Conservation (phyloP, 2,113 vertebrate species). For the Leucopsar rothschildi region DNA sequence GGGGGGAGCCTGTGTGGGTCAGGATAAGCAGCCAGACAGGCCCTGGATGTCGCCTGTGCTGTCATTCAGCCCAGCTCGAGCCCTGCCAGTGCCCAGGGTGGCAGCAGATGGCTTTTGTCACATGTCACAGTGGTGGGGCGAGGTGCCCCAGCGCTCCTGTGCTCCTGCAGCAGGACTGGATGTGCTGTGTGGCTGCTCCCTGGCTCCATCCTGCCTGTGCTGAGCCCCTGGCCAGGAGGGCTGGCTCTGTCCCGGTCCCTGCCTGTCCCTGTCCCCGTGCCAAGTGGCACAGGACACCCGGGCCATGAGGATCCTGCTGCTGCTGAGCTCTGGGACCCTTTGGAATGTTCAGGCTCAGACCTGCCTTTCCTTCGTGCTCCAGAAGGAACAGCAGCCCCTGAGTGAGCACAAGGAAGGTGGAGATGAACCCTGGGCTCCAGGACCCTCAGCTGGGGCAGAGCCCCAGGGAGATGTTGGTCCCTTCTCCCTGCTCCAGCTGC, state of each 20-base stretch:
- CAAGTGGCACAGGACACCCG: background rate
- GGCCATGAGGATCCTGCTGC: background rate
- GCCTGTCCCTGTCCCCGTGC: background rate
- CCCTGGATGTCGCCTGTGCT: background rate
- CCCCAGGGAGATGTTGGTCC: background rate
- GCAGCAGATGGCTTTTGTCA: constrained; percentile 28
- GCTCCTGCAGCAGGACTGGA: background rate
- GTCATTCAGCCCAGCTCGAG: background rate
- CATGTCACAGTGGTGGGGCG: background rate
- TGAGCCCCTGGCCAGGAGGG: background rate
- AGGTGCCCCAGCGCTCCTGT: background rate
- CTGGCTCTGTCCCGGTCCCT: fast-evolving
- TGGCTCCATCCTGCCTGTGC: fast-evolving
- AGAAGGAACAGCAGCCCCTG: background rate
- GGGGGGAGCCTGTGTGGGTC: background rate
- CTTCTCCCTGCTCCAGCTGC: background rate
- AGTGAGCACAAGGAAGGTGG: background rate
- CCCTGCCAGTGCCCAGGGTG: background rate
- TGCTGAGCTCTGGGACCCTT: background rate
- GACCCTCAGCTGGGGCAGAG: background rate
- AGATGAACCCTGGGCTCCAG: background rate
- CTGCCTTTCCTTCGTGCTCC: background rate
- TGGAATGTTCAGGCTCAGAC: background rate
- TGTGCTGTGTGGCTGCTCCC: background rate
- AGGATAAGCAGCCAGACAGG: background rate